Conservation (phyloP, 2,888 invertebrate species). For the Galerucella calmariensis region DNA sequence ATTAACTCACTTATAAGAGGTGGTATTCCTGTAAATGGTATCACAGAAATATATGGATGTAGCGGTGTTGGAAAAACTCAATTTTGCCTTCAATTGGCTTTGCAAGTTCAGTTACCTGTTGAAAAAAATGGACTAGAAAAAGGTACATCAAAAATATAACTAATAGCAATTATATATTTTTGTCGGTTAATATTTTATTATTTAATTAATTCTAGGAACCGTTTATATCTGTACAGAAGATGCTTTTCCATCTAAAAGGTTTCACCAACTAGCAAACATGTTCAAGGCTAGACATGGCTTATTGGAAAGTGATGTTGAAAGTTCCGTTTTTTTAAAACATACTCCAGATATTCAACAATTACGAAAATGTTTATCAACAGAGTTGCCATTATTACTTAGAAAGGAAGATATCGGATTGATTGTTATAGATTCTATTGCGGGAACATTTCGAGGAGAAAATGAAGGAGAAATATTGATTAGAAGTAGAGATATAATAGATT, state of each 20-base stretch:
- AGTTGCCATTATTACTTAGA: slow-evolving; percentile 68
- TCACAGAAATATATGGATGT: slow-evolving; percentile 84
- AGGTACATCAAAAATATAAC: slow-evolving; percentile 53
- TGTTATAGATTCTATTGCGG: slow-evolving; percentile 80
- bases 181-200: slow-evolving; percentile 43
- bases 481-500: slow-evolving; percentile 69
- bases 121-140: slow-evolving; percentile 68
- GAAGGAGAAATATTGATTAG: slow-evolving; percentile 65
- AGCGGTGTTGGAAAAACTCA: slow-evolving; percentile 88
- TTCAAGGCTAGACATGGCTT: slow-evolving; percentile 55
- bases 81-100: slow-evolving; percentile 76
- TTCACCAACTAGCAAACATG: slow-evolving; percentile 68
- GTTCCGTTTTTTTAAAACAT: slow-evolving; percentile 76
- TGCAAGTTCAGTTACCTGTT: slow-evolving; percentile 72
- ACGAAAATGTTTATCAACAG: slow-evolving; percentile 67
- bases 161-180: background rate
- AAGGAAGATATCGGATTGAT: slow-evolving; percentile 67
- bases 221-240: slow-evolving; percentile 85
- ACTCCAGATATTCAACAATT: slow-evolving; percentile 70
- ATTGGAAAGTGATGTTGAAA: slow-evolving; percentile 64
- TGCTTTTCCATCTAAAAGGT: slow-evolving; percentile 76
- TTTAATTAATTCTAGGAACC: slow-evolving; percentile 59
- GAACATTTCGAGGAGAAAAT: slow-evolving; percentile 72
- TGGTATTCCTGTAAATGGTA: slow-evolving; percentile 75
- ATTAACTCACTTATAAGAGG: slow-evolving; percentile 74